A percentile compares a stretch with the other conserved stretches of the same genome.
These are phyloP conservation scores for Leptopilina drosophilae DNA, from an alignment of 2,888 invertebrate species.

Conservation along the genomic window DNA sequence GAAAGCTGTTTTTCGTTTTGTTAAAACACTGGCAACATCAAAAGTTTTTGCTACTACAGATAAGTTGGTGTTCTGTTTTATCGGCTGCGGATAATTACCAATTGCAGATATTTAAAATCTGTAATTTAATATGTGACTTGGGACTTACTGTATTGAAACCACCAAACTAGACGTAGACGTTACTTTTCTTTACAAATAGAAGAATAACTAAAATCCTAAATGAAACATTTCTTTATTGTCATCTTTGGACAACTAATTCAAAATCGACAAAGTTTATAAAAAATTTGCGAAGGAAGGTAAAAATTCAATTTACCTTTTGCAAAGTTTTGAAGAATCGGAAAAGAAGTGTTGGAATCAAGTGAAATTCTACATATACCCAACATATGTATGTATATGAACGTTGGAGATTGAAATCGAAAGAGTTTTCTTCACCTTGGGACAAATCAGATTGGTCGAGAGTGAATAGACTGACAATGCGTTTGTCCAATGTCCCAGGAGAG, in stretches of 20 bases:
- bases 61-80: no score
- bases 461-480: conserved; percentile 58
- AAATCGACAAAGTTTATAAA: not conserved
- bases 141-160: no score
- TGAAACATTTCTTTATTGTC: not conserved
- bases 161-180: no score
- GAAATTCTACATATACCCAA: not conserved
- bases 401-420: conserved; percentile 32
- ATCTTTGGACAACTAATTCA: not conserved
- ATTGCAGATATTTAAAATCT: no score
- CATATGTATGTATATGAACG: not conserved
- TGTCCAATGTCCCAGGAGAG: conserved; percentile 38
- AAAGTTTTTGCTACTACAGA: no score
- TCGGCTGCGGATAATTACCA: no score
- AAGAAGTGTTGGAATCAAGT: not conserved
- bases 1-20: no score
- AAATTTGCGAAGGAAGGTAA: not conserved
- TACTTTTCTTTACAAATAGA: no score
- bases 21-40: no score
- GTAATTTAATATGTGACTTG: no score
- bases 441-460: conserved; percentile 44
- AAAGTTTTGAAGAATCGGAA: not conserved
- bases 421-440: conserved; percentile 42
- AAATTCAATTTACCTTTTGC: conserved; percentile 6
- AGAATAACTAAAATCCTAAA: no score